These are phyloP conservation scores for Apteryx mantelli DNA, from an alignment of 2,113 vertebrate genomes.

Conservation along the genomic window DNA sequence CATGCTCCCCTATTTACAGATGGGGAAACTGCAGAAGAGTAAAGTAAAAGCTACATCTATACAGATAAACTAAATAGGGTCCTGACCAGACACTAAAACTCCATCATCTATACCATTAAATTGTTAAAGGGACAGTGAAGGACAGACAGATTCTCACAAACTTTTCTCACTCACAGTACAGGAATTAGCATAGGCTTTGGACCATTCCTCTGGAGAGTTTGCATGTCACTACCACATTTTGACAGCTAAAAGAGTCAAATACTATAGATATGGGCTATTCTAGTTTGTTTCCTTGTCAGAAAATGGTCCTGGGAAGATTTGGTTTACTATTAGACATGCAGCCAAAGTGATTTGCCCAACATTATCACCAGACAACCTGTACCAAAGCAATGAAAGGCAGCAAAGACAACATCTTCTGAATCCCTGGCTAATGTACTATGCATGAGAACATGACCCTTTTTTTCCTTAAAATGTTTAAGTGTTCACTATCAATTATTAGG, in stretches of 20 bases:
- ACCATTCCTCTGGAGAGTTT: not conserved
- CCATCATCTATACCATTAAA: not conserved
- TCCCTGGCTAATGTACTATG: not conserved
- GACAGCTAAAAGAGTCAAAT: not conserved
- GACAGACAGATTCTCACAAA: not conserved
- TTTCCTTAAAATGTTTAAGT: not conserved
- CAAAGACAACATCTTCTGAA: not conserved
- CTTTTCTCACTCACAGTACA: not conserved
- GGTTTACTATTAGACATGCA: not conserved
- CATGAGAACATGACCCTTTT: not conserved
- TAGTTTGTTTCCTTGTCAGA: not conserved
- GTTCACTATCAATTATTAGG: not conserved
- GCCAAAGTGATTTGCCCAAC: not conserved
- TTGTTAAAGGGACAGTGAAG: not conserved
- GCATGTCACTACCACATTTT: not conserved
- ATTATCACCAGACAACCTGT: fast-evolving
- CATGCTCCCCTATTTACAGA: not conserved
- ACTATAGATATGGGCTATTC: not conserved
- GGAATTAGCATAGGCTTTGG: not conserved
- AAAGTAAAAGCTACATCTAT: not conserved
- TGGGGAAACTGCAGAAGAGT: not conserved
- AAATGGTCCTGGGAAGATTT: not conserved
- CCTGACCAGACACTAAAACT: not conserved
- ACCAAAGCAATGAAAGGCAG: not conserved
- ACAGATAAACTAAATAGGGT: not conserved